Conservation (phyloP, 2,888 invertebrate species). For the Cephus sareptanus region DNA sequence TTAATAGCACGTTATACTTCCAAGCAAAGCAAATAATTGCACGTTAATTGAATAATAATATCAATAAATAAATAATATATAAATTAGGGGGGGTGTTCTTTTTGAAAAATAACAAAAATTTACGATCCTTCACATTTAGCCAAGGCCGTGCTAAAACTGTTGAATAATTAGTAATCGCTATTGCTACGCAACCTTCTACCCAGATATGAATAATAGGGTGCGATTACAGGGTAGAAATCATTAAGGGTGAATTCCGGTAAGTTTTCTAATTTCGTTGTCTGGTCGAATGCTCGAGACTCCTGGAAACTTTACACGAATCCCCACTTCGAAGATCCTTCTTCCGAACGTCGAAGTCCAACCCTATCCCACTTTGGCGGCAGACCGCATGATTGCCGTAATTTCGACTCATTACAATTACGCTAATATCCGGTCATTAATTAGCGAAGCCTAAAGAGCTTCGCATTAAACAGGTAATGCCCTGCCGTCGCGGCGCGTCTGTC, state of each 20-base stretch:
- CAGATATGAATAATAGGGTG: neutral
- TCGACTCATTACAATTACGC: conserved; percentile 63
- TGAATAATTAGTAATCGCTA: neutral
- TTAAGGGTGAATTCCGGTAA: neutral
- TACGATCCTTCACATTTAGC: neutral
- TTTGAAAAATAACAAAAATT: neutral
- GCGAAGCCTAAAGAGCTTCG: conserved; percentile 56
- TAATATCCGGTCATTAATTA: conserved; percentile 64
- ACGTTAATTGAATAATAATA: neutral
- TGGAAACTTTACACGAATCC: neutral
- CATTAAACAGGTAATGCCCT: conserved; percentile 62
- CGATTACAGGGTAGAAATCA: neutral
- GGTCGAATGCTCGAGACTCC: neutral
- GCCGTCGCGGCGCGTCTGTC: conserved; percentile 48
- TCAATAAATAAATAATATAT: neutral
- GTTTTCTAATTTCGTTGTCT: conserved; percentile 7
- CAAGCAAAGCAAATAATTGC: neutral
- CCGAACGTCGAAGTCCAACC: conserved; percentile 20
- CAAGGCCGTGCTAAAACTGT: neutral
- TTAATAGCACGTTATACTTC: neutral
- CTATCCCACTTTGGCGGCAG: conserved; percentile 44
- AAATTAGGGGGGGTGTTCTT: neutral
- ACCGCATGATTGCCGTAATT: conserved; percentile 57
- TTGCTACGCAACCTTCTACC: neutral
- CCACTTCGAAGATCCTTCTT: conserved; percentile 35